Conservation (phyloP, 2,797 vertebrate genomes). For the Thripadectes ignobilis region DNA sequence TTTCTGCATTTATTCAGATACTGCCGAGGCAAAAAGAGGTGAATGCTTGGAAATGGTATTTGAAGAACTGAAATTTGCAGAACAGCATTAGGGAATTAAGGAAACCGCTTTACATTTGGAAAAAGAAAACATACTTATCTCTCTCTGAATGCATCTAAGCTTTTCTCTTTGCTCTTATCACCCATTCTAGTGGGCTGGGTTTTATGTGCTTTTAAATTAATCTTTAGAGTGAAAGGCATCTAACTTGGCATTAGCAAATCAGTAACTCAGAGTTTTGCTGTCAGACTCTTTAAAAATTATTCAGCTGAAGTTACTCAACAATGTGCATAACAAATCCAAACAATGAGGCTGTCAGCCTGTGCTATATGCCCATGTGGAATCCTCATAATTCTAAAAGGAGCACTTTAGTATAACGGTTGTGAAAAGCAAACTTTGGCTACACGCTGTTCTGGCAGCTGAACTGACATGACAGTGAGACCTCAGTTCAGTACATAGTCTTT, state of each 20-base stretch:
- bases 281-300: neutral
- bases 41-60: neutral
- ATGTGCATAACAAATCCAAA: neutral
- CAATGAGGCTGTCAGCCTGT: neutral
- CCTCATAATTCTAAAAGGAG: neutral
- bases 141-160: neutral
- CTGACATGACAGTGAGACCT: neutral
- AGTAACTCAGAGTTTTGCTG: conserved; percentile 5
- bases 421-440: neutral
- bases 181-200: neutral
- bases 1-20: neutral
- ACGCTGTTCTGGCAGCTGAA: neutral
- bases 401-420: rapidly evolving
- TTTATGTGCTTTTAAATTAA: neutral
- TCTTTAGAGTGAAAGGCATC: neutral
- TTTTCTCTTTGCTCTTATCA: neutral
- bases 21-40: neutral
- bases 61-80: neutral
- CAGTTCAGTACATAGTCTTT: neutral
- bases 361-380: neutral
- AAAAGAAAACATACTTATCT: neutral
- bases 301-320: neutral
- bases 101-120: neutral
- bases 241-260: neutral
- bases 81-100: neutral